Evolutionary conservation across 2,888 invertebrate genomes (phyloP), one percentile per base, ranked within the genome.

Genomic region (Orthosia gracilis): DNA sequence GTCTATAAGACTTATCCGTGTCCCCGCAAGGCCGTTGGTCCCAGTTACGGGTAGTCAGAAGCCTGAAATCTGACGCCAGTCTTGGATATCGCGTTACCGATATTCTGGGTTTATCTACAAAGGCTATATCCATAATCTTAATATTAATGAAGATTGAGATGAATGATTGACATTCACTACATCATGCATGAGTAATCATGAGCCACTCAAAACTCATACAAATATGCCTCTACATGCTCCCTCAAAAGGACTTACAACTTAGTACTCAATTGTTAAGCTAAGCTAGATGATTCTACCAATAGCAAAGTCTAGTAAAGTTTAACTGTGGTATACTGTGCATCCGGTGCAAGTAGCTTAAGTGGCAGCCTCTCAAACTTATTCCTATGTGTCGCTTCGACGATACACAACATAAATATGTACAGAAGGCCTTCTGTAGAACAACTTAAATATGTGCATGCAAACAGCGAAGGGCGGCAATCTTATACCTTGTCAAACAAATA

Each of bases 281-380:
- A 73, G 62, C 77, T 58, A 77, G 71, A 65, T 71, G 63, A 78
- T 63, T 72, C 79, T 49, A 66, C 40, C 62, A 73, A 78, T 73
- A 57, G 40, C 52, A 40, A 78, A 78, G 66, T 72, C 31, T 55
- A 72, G 65, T 72, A 31, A 31, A 31, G 31, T 40, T 40, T 65
- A 73, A 57, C 68, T 73, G 80, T 52, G 55, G 78, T 74, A 69
- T 61, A 57, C 61, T 61, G 64, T 65, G 68, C 74, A 80, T 80
- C 75, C 62, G 52, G 57, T 64, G 74, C 80, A 18, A 69, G 68
- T 80, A 54, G 80, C 78, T 80, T 78, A 78, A 78, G 73, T 80
- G 78, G 69, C 68, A 74, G 49, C 57, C 79, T 59, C 80, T 74
- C 80, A 74, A 78, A 78, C 61, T 79, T 78, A 74, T 69, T 74